phyloP scores from a whole-genome alignment of 2,797 vertebrate species.

The Pempheris klunzingeri region DNA sequence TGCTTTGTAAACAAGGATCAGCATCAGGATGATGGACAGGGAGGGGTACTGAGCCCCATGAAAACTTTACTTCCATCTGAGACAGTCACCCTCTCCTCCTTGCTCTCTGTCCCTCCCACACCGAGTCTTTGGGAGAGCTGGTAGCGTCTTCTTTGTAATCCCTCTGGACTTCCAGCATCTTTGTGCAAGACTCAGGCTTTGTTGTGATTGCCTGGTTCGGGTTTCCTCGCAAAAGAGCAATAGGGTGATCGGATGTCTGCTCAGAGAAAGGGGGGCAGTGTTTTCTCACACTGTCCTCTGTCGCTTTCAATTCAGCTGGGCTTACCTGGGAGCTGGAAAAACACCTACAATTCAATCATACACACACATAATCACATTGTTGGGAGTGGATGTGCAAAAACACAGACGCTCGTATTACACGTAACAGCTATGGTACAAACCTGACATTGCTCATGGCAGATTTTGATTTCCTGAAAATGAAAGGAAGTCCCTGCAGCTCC shows the following conservation, averaged over 20 bases:
- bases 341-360: slow-evolving; percentile 41
- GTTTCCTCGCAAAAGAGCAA: slow-evolving; percentile 77
- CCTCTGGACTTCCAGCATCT: slow-evolving; percentile 64
- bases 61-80: slow-evolving; percentile 20
- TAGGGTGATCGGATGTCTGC: slow-evolving; percentile 79
- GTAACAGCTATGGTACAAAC: slow-evolving; percentile 29
- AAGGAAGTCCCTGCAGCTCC: slow-evolving; percentile 71
- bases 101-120: slow-evolving; percentile 27
- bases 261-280: slow-evolving; percentile 76
- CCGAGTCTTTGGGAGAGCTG: slow-evolving; percentile 39
- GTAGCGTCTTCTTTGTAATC: slow-evolving; percentile 49
- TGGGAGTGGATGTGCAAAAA: slow-evolving; percentile 28
- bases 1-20: slow-evolving; percentile 70
- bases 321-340: slow-evolving; percentile 66
- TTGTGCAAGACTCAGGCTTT: slow-evolving; percentile 78
- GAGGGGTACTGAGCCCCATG: slow-evolving; percentile 16
- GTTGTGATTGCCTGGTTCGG: slow-evolving; percentile 81
- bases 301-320: slow-evolving; percentile 53
- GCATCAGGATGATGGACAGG: slow-evolving; percentile 31
- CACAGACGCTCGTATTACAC: slow-evolving; percentile 32
- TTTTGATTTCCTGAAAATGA: slow-evolving; percentile 74
- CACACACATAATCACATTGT: slow-evolving; percentile 18
- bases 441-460: slow-evolving; percentile 28
- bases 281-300: slow-evolving; percentile 85
- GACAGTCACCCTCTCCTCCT: slow-evolving; percentile 34